Base-by-base conservation (phyloP, 1,140 invertebrate species). In the Thaumatotibia leucotreta region DNA sequence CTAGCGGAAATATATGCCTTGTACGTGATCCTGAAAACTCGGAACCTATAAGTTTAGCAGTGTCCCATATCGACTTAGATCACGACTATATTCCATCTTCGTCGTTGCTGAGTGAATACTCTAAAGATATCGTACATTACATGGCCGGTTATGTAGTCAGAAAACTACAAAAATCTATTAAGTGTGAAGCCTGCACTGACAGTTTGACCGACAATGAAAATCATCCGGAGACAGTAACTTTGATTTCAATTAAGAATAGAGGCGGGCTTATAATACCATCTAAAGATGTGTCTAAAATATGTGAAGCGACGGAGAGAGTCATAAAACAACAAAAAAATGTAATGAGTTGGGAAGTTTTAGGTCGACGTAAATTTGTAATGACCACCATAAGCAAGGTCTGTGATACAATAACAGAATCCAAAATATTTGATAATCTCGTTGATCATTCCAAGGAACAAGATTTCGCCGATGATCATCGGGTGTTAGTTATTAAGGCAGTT, bases 401-500 rank as follows among this genome's bases (percentile, higher is more conserved):
- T 14, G 31, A n/a, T n/a, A 33, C n/a, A 33, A 14, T 17, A 32
- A 61, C 32, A 31, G 58, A 4, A 61, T 3, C 58, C 1, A 29
- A 10, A 29, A 6, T 61, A 32, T 61, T 61, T 32, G n/a, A 32
- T 32, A 32, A 61, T 61, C 31, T 61, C 4, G 9, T 2, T n/a
- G 33, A 14, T 1, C 62, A 45, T 24, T 63, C 33, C 4, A 11
- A 23, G 11, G 17, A 63, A 10, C 33, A 63, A 27, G 17, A 22
- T 27, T 39, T 63, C 5, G 17, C 11, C 4, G 33, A 45, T 3
- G 17, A 63, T 45, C 62, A 65, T 23, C 17, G 31, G 32, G 23
- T 20, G 20, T 35, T 65, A 10, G 31, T 65, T 1, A 65, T 65
- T 4, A 58, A 65, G 52, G n/a, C 64, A 20, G 32, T 65, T 35